A percentile compares a stretch with the other conserved stretches of the same genome.
Conservation (phyloP, 2,113 vertebrate genomes). For the Microcebus tavaratra region DNA sequence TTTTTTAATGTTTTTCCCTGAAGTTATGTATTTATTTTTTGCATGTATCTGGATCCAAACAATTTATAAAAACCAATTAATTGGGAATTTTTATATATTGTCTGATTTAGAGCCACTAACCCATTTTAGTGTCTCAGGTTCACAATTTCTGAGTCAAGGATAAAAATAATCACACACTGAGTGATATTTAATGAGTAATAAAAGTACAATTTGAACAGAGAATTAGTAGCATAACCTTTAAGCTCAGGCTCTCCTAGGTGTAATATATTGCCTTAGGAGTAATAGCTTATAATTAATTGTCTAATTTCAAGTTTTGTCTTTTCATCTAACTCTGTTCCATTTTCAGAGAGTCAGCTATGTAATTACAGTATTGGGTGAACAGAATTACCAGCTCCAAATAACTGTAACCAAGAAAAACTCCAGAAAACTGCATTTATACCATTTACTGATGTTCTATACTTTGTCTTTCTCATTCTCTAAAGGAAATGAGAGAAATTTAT, state of each 20-base stretch:
- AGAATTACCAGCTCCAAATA: not conserved
- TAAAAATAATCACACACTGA: conserved; percentile 71
- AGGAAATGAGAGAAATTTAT: not conserved
- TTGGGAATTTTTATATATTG: conserved; percentile 41
- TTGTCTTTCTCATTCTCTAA: not conserved
- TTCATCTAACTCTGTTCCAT: not conserved
- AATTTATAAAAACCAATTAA: conserved; percentile 67
- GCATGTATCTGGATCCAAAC: not conserved
- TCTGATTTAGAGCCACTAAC: conserved; percentile 55
- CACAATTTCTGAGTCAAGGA: conserved; percentile 67
- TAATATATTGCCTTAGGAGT: conserved; percentile 61
- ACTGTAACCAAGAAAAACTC: not conserved
- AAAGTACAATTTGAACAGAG: conserved; percentile 67
- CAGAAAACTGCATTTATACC: not conserved
- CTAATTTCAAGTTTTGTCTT: conserved; percentile 54
- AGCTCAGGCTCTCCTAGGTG: conserved; percentile 59
- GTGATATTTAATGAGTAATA: conserved; percentile 72
- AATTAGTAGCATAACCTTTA: conserved; percentile 76
- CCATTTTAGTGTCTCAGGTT: conserved; percentile 56
- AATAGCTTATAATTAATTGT: conserved; percentile 68
- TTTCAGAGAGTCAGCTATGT: not conserved
- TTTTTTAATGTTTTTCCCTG: not conserved
- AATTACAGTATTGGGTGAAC: not conserved
- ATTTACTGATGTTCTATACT: not conserved
- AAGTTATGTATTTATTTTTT: not conserved